Base-by-base conservation (phyloP, 1,140 invertebrate genomes). In the Lordiphosa collinella region DNA sequence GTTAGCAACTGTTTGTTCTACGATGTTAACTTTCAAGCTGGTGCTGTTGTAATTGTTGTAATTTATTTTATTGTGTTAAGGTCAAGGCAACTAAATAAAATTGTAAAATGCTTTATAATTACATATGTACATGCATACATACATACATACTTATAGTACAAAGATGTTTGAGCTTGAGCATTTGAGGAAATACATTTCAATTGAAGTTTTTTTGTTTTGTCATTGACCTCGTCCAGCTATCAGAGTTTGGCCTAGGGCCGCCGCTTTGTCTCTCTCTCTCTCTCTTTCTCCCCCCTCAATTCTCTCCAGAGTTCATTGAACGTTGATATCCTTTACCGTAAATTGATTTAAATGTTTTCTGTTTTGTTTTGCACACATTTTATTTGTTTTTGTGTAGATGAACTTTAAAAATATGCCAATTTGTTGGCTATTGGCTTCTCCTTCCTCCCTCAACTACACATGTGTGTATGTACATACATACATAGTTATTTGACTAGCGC, bases 21-120 rank as follows among this genome's bases (percentile, higher is more conserved):
- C 25, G 1, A 29, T 48, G 29, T 25, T 38, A 29, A 29, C 25
- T 29, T 29, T 29, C 25, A 29, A 29, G 25, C 5, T 58, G 58
- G 56, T 22, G 18, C 18, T 22, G 18, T 52, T 67, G 76, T 74
- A 68, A 58, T 78, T 69, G 69, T 63, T 61, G 76, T 84, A 69
- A 82, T 84, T 84, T 69, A 61, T 84, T 80, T 86, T 86, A 82
- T 86, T 78, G 76, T 82, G 82, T 78, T 86, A 86, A 86, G 82
- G 82, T 86, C 82, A 86, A 86, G 82, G 82, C 56, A 49, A 29
- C 25, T 25, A 29, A 29, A 29, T 8, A 29, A 29, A 72, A 46
- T 47, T 62, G 71, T 72, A 78, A 85, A 80, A 63, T 65, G 52
- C 54, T 62, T 79, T 65, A 55, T 73, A 79, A 79, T 73, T 69